Percentiles rank a stretch among this genome's conserved stretches.
Evolutionary conservation across 2,113 vertebrate species (phyloP).

Genomic region (Notothenia rossii): DNA sequence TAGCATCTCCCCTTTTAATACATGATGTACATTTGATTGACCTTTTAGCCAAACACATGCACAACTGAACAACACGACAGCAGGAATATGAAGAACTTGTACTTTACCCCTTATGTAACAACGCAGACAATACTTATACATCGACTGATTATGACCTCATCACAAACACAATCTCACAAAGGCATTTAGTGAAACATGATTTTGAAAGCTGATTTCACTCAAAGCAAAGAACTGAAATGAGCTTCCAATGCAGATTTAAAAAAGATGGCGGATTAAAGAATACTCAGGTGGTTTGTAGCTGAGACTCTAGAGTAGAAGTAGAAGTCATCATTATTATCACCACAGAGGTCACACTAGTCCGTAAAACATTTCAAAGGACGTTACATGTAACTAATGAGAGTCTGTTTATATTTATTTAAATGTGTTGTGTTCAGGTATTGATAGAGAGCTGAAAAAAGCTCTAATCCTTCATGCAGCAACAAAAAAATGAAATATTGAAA

Average conservation of each 20-base stretch:
- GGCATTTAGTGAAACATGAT: slow-evolving; percentile 35
- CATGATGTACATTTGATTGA: not conserved
- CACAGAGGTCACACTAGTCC: not conserved
- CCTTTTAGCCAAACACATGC: not conserved
- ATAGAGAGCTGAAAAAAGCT: slow-evolving; percentile 14
- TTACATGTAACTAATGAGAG: not conserved
- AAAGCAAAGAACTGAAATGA: slow-evolving; percentile 63
- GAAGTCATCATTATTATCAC: not conserved
- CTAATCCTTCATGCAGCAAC: slow-evolving; percentile 22
- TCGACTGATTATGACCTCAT: not conserved
- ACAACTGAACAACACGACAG: not conserved
- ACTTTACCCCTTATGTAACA: not conserved
- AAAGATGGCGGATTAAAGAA: slow-evolving; percentile 67
- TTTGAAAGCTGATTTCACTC: slow-evolving; percentile 68
- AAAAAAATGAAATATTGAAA: slow-evolving; percentile 21
- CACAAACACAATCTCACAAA: slow-evolving; percentile 11
- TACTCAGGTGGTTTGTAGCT: slow-evolving; percentile 39
- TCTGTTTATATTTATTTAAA: not conserved
- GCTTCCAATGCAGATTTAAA: slow-evolving; percentile 73
- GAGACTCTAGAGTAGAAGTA: slow-evolving; percentile 9
- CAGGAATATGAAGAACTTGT: not conserved
- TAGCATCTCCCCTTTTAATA: not conserved
- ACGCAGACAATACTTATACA: not conserved
- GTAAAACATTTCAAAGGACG: not conserved
- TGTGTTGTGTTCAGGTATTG: slow-evolving; percentile 9